Evolutionary conservation across 2,113 vertebrate species (phyloP), one percentile per base, ranked within the genome.

Genomic region (Charadrius vociferus): DNA sequence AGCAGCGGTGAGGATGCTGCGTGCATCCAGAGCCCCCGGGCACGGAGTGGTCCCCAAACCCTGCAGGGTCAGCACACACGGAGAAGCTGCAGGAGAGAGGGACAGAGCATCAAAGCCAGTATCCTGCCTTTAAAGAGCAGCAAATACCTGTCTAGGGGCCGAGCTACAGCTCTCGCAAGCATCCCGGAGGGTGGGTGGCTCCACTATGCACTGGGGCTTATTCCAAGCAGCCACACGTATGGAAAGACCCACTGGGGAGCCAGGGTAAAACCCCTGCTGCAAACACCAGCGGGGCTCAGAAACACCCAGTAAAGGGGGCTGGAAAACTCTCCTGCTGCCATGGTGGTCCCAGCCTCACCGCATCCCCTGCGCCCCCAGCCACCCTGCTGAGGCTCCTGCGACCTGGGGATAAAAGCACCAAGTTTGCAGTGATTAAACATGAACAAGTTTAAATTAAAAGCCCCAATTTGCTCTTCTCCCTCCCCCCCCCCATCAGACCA

Each of bases 291-390:
- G 1, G 16, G 4, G 29, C 30, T 71, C 50, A 37, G 52, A 65
- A 12, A 32, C 18, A 24, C 7, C 12, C 52, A 36, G 19, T 21
- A 45, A 86, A 62, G 6, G 7, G 24, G 19, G 8, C 14, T 82
- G 91, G 47, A 41, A 67, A 65, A 52, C 2, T 10, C 36, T 81
- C 4, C 29, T 34, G 9, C 22, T 50, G 14, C 26, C 30, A 1
- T 0, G n/a, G 59, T 3, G 39, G 29, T 43, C 63, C 55, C 84
- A 93, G 63, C 24, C 20, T 32, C 58, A 6, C 16, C 32, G 0
- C 0, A 1, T 43, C 47, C 58, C 49, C 3, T 1, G 9, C 24
- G 56, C 9, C 34, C 34, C 3, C 2, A 0, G 39, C 43, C 34
- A 3, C 2, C 45, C 61, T 13, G 43, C 72, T 3, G 32, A 74